Evolutionary conservation across 2,888 invertebrate species (phyloP).

Genomic region (Melieria picta): DNA sequence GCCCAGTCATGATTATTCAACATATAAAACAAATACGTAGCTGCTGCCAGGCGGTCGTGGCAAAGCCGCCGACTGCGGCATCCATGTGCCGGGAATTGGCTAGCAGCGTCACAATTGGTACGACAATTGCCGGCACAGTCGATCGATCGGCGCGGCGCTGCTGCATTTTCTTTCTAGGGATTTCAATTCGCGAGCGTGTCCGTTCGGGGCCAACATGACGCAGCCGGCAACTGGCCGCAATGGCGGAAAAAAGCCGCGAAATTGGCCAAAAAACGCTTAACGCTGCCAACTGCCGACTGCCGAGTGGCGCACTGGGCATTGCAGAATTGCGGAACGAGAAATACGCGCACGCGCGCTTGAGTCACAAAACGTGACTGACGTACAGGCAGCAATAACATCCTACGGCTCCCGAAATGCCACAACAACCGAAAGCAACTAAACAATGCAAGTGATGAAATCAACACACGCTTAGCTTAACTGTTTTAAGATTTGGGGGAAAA

Average conservation of each 20-base stretch:
- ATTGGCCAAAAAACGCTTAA: conserved; percentile 19
- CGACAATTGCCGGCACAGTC: neutral
- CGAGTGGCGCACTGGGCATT: neutral
- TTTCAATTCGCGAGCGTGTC: neutral
- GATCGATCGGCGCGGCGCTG: neutral
- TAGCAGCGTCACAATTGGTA: neutral
- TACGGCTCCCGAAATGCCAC: conserved; percentile 7
- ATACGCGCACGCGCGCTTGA: conserved; percentile 42
- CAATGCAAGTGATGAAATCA: neutral
- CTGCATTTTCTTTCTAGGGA: neutral
- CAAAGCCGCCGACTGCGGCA: neutral
- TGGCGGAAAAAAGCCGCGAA: conserved; percentile 4
- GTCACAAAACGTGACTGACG: conserved; percentile 44
- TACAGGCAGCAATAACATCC: neutral
- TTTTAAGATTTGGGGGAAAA: no score
- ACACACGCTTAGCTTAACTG: no score
- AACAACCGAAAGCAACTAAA: conserved; percentile 13
- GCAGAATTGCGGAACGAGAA: no score
- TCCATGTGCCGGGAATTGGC: neutral
- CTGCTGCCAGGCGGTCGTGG: no score
- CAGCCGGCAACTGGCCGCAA: neutral
- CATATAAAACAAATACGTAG: no score
- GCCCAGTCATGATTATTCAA: no score
- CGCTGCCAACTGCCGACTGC: no score
- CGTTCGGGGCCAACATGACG: conserved; percentile 8